These are phyloP conservation scores for Camponotus vicinus DNA, from an alignment of 1,140 invertebrate genomes.

Conservation along the genomic window DNA sequence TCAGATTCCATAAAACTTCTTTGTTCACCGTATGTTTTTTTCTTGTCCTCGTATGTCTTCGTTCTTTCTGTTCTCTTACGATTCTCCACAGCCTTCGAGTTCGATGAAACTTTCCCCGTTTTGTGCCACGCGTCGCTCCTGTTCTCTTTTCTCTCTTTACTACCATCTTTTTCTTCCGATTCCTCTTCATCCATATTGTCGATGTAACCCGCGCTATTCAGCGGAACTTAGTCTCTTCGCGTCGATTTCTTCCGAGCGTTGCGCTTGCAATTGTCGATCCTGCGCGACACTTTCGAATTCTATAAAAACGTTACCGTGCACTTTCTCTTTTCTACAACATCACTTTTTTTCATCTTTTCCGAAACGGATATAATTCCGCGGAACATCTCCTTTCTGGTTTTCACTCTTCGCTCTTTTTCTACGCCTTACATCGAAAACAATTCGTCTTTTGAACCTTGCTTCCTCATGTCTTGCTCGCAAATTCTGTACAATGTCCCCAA, in stretches of 20 bases:
- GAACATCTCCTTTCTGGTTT: slow-evolving; percentile 31
- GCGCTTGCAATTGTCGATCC: slow-evolving; percentile 50
- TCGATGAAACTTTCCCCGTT: slow-evolving; percentile 68
- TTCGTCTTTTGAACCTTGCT: slow-evolving; percentile 25
- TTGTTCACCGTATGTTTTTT: slow-evolving; percentile 47
- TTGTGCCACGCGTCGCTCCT: not conserved
- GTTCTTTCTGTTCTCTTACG: slow-evolving; percentile 55
- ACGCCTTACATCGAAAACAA: slow-evolving; percentile 48
- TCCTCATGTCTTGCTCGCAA: slow-evolving; percentile 32
- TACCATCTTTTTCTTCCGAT: slow-evolving; percentile 16
- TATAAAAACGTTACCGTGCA: slow-evolving; percentile 26
- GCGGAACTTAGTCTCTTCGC: slow-evolving; percentile 37
- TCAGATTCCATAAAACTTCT: slow-evolving; percentile 68
- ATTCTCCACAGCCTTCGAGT: slow-evolving; percentile 53
- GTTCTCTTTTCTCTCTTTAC: not conserved
- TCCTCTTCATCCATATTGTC: slow-evolving; percentile 57
- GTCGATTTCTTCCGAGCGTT: slow-evolving; percentile 39
- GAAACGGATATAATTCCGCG: slow-evolving; percentile 42
- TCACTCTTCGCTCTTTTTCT: slow-evolving; percentile 43
- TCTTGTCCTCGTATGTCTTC: slow-evolving; percentile 40
- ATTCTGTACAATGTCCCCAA: slow-evolving; percentile 12
- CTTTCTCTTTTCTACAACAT: slow-evolving; percentile 36
- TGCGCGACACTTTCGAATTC: slow-evolving; percentile 50
- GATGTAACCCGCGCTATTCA: slow-evolving; percentile 53
- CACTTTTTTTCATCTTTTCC: not conserved